Base-by-base conservation (phyloP, 2,797 vertebrate genomes). In the Craterocephalus amniculus region DNA sequence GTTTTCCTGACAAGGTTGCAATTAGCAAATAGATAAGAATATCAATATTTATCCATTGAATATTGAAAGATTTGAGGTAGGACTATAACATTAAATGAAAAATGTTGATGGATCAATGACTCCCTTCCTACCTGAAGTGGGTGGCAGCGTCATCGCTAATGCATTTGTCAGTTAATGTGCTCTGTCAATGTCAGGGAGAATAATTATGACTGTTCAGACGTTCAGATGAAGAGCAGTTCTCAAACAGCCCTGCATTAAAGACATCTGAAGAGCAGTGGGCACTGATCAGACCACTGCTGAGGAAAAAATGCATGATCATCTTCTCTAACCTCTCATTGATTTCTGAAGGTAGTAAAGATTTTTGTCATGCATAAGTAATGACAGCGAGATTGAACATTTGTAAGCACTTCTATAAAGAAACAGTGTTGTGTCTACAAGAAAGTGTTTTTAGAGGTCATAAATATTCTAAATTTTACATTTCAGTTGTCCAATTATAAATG, bases 91-190 rank as follows among this genome's bases (percentile, higher is more conserved):
- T n/a, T 76, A 49, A 51, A 63, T 76, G 69, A 76, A 63, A 27
- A 55, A 78, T 11, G 0, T 6, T 67, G 70, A 57, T 24, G 68
- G 68, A 77, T 80, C 78, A 79, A 73, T 79, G 77, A 78, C 77
- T 80, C 62, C 58, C 51, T 76, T 64, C 67, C 74, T 65, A 83
- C 66, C 79, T 83, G 52, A 18, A 61, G 62, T 61, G 63, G 57
- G 51, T 36, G 61, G 32, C 34, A 24, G 58, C 38, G 66, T 88
- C 79, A 84, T 89, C 64, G 83, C 70, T 89, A 89, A 91, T 92
- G 89, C 78, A 90, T 82, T 55, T 85, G 81, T 64, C 78, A 79
- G 90, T 90, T 88, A 84, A 80, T 61, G 74, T 49, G 66, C 45
- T 32, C 58, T 24, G 70, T 76, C 32, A 75, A 29, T 35, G 75